Base-by-base conservation (phyloP, 2,888 invertebrate species). In the Lasioglossum figueresi region DNA sequence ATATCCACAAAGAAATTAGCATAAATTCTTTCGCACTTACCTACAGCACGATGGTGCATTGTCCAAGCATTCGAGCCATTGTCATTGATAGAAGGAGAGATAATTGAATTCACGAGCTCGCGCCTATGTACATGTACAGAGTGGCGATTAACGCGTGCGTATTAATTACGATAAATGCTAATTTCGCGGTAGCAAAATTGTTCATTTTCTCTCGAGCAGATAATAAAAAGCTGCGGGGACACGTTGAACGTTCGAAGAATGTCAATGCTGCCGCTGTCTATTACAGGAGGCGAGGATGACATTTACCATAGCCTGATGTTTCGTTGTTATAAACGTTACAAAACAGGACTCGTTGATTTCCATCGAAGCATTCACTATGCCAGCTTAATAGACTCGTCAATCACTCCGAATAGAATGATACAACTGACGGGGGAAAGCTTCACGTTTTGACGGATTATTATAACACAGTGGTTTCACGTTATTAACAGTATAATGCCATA, bases 301-400 rank as follows among this genome's bases (percentile, higher is more conserved):
- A 77, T 87, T 88, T 87, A 83, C 84, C 87, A 80, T 79, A 56
- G 72, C 73, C 83, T 59, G 88, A 88, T 84, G 76, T 87, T 88
- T 87, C 88, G 77, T 86, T 85, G 79, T 89, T 89, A 88, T 84
- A 89, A 86, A 86, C 84, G 83, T 89, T 88, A 87, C 88, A 88
- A 88, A 89, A 89, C 80, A 80, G 56, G 74, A 85, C 76, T 84
- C 87, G 89, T 89, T 86, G 87, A 88, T 88, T 88, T 88, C 84
- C 82, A 84, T 80, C 84, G 81, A 80, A 80, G 88, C 85, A 83
- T 89, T 88, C 87, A 85, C 84, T 89, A 85, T 80, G 86, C 83
- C 87, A 84, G 89, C 90, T 90, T 90, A 90, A 90, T 90, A 90
- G 89, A 90, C 90, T 90, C 90, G 90, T 90, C 90, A 90, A 90